These are phyloP conservation scores for Epinephelus malabaricus DNA, from an alignment of 2,797 vertebrate species.

Conservation along the genomic window DNA sequence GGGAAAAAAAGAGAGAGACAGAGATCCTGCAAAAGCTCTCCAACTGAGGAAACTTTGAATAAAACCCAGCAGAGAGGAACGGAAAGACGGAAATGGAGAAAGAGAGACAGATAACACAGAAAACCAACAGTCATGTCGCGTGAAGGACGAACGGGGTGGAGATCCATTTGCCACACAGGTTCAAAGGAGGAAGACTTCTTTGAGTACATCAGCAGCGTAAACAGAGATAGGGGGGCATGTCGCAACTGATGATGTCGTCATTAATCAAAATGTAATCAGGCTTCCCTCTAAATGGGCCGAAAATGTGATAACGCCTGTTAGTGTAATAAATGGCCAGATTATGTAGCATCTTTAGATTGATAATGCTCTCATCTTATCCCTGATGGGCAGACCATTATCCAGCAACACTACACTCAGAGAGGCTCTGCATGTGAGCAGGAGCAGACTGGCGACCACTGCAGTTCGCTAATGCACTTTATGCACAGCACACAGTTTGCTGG, in stretches of 20 bases:
- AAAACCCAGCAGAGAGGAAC: constrained; percentile 25
- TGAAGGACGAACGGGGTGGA: constrained; percentile 14
- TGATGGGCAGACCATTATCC: constrained; percentile 24
- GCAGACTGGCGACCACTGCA: neutral
- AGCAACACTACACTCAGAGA: neutral
- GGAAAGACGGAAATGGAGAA: constrained; percentile 7
- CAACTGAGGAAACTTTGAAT: constrained; percentile 50
- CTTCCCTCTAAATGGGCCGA: constrained; percentile 44
- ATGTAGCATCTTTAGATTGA: constrained; percentile 58
- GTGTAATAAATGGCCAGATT: constrained; percentile 57
- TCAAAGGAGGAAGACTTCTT: constrained; percentile 16
- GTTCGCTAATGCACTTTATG: neutral
- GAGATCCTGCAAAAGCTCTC: constrained; percentile 45
- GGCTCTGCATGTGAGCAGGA: neutral
- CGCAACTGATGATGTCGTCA: constrained; percentile 31
- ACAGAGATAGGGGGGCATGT: constrained; percentile 24
- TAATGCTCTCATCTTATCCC: constrained; percentile 40
- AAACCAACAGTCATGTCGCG: neutral
- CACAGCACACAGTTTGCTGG: neutral
- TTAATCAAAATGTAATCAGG: constrained; percentile 64
- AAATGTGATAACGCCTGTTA: constrained; percentile 58
- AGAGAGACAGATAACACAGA: neutral
- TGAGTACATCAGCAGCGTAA: constrained; percentile 37
- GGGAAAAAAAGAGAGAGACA: neutral
- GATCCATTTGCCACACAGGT: constrained; percentile 14